phyloP scores from a whole-genome alignment of 92 coral and sea anemone species.

The Porites divaricata region DNA sequence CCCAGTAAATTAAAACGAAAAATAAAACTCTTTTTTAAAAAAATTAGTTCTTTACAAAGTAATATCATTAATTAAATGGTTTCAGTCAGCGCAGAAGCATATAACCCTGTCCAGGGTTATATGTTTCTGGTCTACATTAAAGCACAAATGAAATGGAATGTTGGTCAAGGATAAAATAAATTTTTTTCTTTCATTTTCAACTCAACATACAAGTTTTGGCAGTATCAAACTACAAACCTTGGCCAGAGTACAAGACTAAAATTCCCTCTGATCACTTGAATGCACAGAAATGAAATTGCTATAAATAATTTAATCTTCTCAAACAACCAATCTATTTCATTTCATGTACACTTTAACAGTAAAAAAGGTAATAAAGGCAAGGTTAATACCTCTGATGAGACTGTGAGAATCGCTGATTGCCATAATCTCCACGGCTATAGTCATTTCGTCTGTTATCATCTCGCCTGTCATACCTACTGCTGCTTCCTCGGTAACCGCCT shows the following conservation, averaged over 20 bases:
- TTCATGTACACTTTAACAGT: neutral
- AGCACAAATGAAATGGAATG: conserved; percentile 8
- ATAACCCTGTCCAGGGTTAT: too few species aligned
- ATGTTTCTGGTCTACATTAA: neutral
- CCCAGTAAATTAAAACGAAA: neutral
- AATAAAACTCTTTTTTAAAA: neutral
- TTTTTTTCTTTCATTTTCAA: too few species aligned
- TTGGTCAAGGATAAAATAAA: neutral
- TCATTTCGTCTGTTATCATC: conserved; percentile 38
- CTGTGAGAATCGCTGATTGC: conserved; percentile 5
- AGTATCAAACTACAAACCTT: too few species aligned
- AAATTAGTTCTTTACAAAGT: too few species aligned
- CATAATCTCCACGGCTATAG: neutral
- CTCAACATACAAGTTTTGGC: too few species aligned
- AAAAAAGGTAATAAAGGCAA: neutral
- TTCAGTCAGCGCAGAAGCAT: too few species aligned
- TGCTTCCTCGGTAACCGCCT: conserved; percentile 29
- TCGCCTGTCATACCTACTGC: conserved; percentile 20
- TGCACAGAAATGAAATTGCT: neutral
- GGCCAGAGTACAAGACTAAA: too few species aligned
- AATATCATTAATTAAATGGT: neutral
- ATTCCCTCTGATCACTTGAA: neutral
- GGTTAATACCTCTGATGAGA: conserved; percentile 14
- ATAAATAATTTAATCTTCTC: neutral
- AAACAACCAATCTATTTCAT: neutral